Evolutionary conservation across 2,888 invertebrate species (phyloP), one percentile per base, ranked within the genome.

Genomic region (Drosophila neonasuta): DNA sequence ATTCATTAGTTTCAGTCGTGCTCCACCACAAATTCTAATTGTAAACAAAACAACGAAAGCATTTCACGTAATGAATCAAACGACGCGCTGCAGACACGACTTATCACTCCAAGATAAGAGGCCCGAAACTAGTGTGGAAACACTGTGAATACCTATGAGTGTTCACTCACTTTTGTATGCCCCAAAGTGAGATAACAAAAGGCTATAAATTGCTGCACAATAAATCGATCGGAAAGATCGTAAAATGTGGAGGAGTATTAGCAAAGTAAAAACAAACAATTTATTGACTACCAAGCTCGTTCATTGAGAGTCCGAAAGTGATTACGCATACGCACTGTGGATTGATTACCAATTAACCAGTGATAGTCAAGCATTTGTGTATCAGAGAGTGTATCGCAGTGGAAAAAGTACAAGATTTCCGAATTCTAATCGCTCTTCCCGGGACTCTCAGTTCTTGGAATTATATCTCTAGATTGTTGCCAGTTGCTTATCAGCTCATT

Each of bases 401-500:
- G 0, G 30, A 36, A 30, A 42, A 17, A 11, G 9, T 30, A 50
- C 29, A 29, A 41, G 24, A 54, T 42, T 42, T 29, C 17, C 41
- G 13, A 15, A 9, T 10, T 29, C 10, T 41, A 41, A 51, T 24
- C 51, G 13, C 6, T 52, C 10, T 39, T 24, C 4, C 9, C 13
- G 2, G 39, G 10, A 50, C 10, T 8, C 5, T 7, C 3, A 34
- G 11, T 71, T 62, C 52, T 57, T 32, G 54, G 55, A 74, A 77
- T 36, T 50, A 50, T 73, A 74, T 68, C 66, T 57, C 1, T 39
- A 61, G 44, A 60, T 46, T 60, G 42, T 13, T 13, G 13, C 9
- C 11, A 9, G 32, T 29, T 30, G 3, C 36, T 50, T 77, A 77
- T 77, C 77, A 76, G 58, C 54, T 70, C 45, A 71, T 67, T 70